Evolutionary conservation across 2,113 vertebrate species (phyloP).

Genomic region (Aptenodytes patagonicus): DNA sequence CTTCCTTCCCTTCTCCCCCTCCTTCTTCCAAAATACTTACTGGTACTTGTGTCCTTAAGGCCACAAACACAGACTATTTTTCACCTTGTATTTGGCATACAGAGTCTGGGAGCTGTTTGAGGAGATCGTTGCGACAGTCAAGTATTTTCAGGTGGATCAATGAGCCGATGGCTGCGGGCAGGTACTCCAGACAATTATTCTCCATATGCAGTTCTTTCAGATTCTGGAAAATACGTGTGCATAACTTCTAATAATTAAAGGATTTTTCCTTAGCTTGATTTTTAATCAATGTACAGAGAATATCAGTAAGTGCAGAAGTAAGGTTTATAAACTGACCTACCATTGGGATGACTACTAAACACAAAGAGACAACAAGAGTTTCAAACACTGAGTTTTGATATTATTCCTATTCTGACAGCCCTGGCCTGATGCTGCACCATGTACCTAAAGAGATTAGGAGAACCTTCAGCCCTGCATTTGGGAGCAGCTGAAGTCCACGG

Average conservation of each 20-base stretch:
- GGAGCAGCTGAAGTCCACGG: background rate
- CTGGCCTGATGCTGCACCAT: background rate
- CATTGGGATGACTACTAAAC: background rate
- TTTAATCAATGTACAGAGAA: background rate
- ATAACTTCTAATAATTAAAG: background rate
- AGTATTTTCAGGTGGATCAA: constrained; percentile 59
- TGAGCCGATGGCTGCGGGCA: constrained; percentile 44
- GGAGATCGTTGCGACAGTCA: constrained; percentile 58
- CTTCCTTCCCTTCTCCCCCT: background rate
- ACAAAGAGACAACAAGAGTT: background rate
- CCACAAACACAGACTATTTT: background rate
- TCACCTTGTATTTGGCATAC: constrained; percentile 63
- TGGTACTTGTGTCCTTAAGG: background rate
- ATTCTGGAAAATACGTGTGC: constrained; percentile 37
- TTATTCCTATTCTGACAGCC: background rate
- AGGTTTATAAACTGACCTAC: background rate
- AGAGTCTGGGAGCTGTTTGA: constrained; percentile 61
- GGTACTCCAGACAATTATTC: constrained; percentile 62
- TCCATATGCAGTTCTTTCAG: constrained; percentile 72
- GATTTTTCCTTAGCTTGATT: background rate
- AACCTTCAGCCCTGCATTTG: background rate
- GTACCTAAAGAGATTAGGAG: background rate
- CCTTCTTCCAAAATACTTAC: background rate
- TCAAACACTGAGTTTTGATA: background rate
- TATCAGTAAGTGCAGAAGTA: background rate